These are phyloP conservation scores for Amiota communis DNA, from an alignment of 2,888 invertebrate genomes.

Conservation along the genomic window DNA sequence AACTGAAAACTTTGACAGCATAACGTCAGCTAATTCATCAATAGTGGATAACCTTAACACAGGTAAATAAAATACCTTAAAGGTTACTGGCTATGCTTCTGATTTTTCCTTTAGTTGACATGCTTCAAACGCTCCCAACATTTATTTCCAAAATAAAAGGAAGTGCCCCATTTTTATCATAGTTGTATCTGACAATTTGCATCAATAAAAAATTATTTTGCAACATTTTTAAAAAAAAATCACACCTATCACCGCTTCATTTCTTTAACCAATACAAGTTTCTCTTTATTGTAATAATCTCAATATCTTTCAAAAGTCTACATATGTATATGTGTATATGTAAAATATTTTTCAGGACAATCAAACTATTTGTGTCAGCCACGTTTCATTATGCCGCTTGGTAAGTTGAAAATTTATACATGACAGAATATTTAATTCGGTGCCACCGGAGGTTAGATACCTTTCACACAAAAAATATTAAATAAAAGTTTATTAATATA, in stretches of 20 bases:
- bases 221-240: too few species aligned
- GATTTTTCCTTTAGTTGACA: neutral
- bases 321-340: conserved; percentile 44
- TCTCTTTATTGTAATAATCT: conserved; percentile 46
- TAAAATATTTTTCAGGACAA: conserved; percentile 59
- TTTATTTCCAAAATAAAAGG: too few species aligned
- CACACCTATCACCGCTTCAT: conserved; percentile 10
- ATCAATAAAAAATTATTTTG: too few species aligned
- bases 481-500: neutral
- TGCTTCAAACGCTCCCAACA: neutral
- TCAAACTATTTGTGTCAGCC: conserved; percentile 51
- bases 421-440: too few species aligned
- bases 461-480: neutral
- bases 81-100: neutral
- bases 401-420: conserved; percentile 54
- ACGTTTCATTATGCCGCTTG: conserved; percentile 67
- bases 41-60: conserved; percentile 96
- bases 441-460: neutral
- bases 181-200: too few species aligned
- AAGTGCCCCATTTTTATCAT: too few species aligned
- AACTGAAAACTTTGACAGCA: conserved; percentile 95
- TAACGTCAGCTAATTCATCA: conserved; percentile 98
- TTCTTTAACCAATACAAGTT: neutral
- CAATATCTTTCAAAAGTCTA: conserved; percentile 42
- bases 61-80: conserved; percentile 75